Evolutionary conservation across 2,888 invertebrate species (phyloP).

Genomic region (Dynastes tityus): DNA sequence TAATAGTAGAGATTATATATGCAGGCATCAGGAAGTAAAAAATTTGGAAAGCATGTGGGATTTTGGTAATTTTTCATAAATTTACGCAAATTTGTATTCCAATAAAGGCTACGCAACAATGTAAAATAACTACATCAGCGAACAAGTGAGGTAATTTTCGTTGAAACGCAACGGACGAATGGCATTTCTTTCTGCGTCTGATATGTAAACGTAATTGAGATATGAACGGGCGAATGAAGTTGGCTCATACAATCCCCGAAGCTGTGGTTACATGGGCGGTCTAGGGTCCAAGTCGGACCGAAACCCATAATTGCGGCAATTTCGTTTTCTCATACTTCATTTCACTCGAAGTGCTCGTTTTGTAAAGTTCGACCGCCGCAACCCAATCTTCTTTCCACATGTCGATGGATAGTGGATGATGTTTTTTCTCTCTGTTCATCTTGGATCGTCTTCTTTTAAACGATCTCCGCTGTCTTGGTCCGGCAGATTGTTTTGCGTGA

Average conservation of each 20-base stretch:
- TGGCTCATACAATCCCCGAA: slow-evolving; percentile 62
- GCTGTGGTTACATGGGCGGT: slow-evolving; percentile 70
- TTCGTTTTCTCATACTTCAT: slow-evolving; percentile 69
- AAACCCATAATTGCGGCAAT: slow-evolving; percentile 70
- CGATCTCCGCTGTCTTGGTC: slow-evolving; percentile 12
- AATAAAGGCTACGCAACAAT: slow-evolving; percentile 16
- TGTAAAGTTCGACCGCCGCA: slow-evolving; percentile 56
- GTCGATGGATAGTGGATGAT: slow-evolving; percentile 38
- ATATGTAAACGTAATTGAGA: slow-evolving; percentile 65
- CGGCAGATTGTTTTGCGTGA: slow-evolving; percentile 60
- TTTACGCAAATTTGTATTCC: slow-evolving; percentile 35
- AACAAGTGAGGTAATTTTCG: slow-evolving; percentile 40
- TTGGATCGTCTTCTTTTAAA: slow-evolving; percentile 27
- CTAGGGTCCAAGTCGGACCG: slow-evolving; percentile 65
- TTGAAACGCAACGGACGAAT: slow-evolving; percentile 44
- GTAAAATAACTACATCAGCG: slow-evolving; percentile 39
- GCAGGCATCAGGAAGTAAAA: not conserved
- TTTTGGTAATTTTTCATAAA: slow-evolving; percentile 20
- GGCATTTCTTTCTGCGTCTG: slow-evolving; percentile 43
- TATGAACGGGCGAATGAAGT: slow-evolving; percentile 64
- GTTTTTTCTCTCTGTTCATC: slow-evolving; percentile 28
- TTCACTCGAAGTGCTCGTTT: slow-evolving; percentile 65
- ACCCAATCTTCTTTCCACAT: slow-evolving; percentile 45
- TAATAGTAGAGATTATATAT: too few relatives aligned
- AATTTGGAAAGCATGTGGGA: not conserved